Percentiles rank a stretch among this genome's conserved stretches.
These are phyloP conservation scores for Drosophila parvula DNA, from an alignment of 1,140 invertebrate species.

Conservation along the genomic window DNA sequence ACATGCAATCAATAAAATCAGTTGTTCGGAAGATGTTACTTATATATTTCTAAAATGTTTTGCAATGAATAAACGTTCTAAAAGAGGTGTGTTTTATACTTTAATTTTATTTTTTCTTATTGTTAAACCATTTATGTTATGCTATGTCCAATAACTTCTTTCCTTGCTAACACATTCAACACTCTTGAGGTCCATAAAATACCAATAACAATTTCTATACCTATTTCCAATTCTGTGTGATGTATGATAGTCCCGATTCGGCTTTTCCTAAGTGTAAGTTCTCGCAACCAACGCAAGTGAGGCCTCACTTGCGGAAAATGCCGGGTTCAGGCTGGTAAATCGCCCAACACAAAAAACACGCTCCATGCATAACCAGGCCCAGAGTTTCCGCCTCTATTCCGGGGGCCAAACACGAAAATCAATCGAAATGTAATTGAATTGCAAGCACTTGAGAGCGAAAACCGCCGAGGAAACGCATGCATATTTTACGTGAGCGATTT, in stretches of 20 bases:
- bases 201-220: neutral
- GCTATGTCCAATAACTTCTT: too few relatives aligned
- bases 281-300: neutral
- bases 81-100: neutral
- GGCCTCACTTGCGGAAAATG: conserved; percentile 16
- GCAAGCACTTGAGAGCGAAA: conserved; percentile 78
- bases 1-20: neutral
- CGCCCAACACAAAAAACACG: conserved; percentile 30
- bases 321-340: conserved; percentile 36
- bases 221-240: neutral
- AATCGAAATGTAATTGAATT: conserved; percentile 81
- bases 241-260: neutral
- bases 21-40: neutral
- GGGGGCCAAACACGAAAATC: conserved; percentile 74
- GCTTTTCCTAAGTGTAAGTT: conserved; percentile 8
- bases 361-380: conserved; percentile 10
- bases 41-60: neutral
- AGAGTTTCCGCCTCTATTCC: conserved; percentile 16
- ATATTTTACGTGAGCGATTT: conserved; percentile 82
- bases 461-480: conserved; percentile 77
- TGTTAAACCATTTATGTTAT: neutral
- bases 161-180: too few relatives aligned
- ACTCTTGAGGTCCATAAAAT: neutral
- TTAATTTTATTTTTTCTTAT: neutral
- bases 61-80: neutral